Percentiles rank a stretch among this genome's conserved stretches.
These are phyloP conservation scores for Anthoscopus minutus DNA, from an alignment of 2,113 vertebrate species.

Conservation along the genomic window DNA sequence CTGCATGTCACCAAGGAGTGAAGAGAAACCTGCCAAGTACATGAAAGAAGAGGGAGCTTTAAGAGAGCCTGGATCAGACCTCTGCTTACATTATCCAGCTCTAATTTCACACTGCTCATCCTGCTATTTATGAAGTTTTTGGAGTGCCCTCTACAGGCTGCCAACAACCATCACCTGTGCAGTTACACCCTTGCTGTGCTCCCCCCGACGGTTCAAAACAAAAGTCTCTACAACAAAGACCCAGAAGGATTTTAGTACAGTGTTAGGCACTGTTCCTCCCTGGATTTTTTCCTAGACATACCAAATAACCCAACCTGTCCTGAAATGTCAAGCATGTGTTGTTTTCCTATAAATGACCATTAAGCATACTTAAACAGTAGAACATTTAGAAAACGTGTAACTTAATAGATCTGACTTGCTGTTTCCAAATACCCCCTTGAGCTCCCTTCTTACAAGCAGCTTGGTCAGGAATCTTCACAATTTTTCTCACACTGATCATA, in stretches of 20 bases:
- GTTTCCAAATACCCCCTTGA: neutral
- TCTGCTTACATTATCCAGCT: neutral
- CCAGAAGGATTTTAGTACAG: neutral
- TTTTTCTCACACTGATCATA: neutral
- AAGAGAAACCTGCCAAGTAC: constrained; percentile 67
- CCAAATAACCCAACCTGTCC: neutral
- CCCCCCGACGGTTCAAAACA: neutral
- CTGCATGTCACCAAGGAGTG: constrained; percentile 76
- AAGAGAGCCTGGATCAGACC: neutral
- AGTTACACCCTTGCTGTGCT: neutral
- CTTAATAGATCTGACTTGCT: neutral
- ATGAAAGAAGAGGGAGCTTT: neutral
- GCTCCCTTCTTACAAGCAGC: neutral
- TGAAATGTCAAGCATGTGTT: neutral
- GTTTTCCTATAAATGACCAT: neutral
- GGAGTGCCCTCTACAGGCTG: constrained; percentile 21
- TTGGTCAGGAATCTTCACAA: neutral
- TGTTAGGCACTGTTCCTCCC: neutral
- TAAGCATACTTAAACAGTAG: neutral
- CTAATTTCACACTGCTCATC: neutral
- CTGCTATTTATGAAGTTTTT: neutral
- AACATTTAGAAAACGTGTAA: neutral
- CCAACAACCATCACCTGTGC: neutral
- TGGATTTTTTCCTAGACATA: neutral
- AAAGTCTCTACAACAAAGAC: neutral